Conservation (phyloP, 2,888 invertebrate species). For the Agrotis exclamationis region DNA sequence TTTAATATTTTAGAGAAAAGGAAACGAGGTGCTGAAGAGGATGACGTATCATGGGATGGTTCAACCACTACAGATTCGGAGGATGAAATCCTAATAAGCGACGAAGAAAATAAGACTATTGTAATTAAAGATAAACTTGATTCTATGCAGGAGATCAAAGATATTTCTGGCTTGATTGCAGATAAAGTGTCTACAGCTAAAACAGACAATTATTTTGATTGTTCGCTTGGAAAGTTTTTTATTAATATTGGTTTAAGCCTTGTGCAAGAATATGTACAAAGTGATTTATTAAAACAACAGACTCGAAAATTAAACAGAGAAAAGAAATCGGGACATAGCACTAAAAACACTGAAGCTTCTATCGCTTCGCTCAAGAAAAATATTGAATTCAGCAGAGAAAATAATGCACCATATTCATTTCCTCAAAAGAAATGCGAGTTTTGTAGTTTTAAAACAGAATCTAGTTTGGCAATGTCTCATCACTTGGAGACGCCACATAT, state of each 20-base stretch:
- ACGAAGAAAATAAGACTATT: slow-evolving; percentile 83
- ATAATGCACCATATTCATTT: slow-evolving; percentile 95
- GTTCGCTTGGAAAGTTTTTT: slow-evolving; percentile 97
- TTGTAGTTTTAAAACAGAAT: slow-evolving; percentile 97
- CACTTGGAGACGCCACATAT: slow-evolving; percentile 98
- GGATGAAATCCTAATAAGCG: slow-evolving; percentile 81
- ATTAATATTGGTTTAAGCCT: slow-evolving; percentile 97
- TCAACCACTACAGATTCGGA: slow-evolving; percentile 89
- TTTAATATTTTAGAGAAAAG: slow-evolving; percentile 70
- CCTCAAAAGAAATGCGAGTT: slow-evolving; percentile 96
- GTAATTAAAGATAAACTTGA: slow-evolving; percentile 91
- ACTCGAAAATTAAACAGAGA: slow-evolving; percentile 95
- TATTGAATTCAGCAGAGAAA: slow-evolving; percentile 96
- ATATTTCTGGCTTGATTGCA: slow-evolving; percentile 80
- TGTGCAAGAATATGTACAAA: slow-evolving; percentile 98
- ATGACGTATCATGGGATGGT: slow-evolving; percentile 91
- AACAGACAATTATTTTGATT: slow-evolving; percentile 95
- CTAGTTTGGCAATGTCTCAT: slow-evolving; percentile 95
- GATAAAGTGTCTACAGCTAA: slow-evolving; percentile 83
- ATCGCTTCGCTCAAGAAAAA: slow-evolving; percentile 96
- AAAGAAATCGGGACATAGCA: slow-evolving; percentile 91
- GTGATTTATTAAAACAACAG: slow-evolving; percentile 97
- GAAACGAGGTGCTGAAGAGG: slow-evolving; percentile 83
- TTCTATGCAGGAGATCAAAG: slow-evolving; percentile 87
- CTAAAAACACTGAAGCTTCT: slow-evolving; percentile 94